Percentiles rank a stretch among this genome's conserved stretches.
These are phyloP conservation scores for Oxytorus armatus DNA, from an alignment of 2,888 invertebrate genomes.

Conservation along the genomic window DNA sequence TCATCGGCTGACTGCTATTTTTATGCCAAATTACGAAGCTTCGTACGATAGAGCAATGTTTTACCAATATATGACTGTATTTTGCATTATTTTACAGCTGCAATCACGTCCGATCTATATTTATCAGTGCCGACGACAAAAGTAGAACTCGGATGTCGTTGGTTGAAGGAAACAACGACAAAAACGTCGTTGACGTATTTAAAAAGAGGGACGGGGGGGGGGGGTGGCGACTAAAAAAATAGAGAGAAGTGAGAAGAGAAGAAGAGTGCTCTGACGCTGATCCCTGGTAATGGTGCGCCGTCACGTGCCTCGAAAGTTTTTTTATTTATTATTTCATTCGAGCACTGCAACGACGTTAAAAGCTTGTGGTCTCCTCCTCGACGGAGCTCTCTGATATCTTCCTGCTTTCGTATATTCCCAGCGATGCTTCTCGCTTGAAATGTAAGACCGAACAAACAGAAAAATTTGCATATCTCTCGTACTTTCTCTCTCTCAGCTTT, in stretches of 20 bases:
- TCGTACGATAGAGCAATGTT: too few species aligned
- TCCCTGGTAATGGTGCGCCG: slow-evolving; percentile 57
- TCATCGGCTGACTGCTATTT: not conserved
- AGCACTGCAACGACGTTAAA: slow-evolving; percentile 45
- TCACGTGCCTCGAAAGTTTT: slow-evolving; percentile 50
- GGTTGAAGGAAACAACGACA: slow-evolving; percentile 2
- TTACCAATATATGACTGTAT: slow-evolving; percentile 1
- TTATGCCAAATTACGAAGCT: too few species aligned
- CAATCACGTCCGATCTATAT: not conserved
- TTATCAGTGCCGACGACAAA: slow-evolving; percentile 2
- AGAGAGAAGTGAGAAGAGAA: slow-evolving; percentile 10
- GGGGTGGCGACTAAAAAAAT: slow-evolving; percentile 10
- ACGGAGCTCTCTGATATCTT: slow-evolving; percentile 25
- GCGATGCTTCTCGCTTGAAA: not conserved
- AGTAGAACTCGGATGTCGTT: slow-evolving; percentile 5
- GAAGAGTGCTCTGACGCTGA: slow-evolving; percentile 45
- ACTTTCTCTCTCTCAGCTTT: not conserved
- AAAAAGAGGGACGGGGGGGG: too few species aligned
- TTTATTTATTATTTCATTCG: slow-evolving; percentile 52
- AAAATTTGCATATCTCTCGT: slow-evolving; percentile 6
- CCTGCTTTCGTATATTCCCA: slow-evolving; percentile 6
- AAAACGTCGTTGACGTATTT: slow-evolving; percentile 16
- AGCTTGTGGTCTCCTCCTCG: slow-evolving; percentile 22
- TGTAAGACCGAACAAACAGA: slow-evolving; percentile 4
- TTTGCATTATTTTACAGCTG: slow-evolving; percentile 3